These are phyloP conservation scores for Dunckerocampus dactyliophorus DNA, from an alignment of 2,113 vertebrate species.

Conservation along the genomic window DNA sequence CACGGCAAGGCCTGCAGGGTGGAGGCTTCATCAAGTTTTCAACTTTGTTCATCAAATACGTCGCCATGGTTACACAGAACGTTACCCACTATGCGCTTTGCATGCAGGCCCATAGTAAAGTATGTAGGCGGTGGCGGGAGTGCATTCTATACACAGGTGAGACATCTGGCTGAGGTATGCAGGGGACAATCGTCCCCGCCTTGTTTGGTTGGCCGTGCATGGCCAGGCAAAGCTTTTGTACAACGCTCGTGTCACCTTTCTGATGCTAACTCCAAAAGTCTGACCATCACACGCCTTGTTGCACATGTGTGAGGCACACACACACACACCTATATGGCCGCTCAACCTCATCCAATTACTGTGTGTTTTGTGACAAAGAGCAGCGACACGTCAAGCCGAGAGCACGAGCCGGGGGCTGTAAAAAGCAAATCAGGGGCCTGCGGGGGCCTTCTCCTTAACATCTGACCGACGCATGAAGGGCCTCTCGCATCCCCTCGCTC, in stretches of 20 bases:
- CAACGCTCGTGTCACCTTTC: constrained; percentile 55
- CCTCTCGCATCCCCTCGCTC: constrained; percentile 14
- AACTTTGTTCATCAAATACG: too few relatives aligned
- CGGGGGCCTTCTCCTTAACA: constrained; percentile 58
- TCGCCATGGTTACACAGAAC: too few relatives aligned
- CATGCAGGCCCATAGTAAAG: too few relatives aligned
- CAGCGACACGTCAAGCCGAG: constrained; percentile 69
- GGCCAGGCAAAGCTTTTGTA: constrained; percentile 57
- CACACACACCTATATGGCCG: constrained; percentile 54
- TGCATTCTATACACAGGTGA: not conserved
- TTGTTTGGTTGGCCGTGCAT: constrained; percentile 49
- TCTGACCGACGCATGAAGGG: constrained; percentile 67
- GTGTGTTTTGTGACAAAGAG: constrained; percentile 75
- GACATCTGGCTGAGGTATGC: not conserved
- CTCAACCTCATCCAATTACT: constrained; percentile 72
- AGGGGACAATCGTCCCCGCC: not conserved
- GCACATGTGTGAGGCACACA: constrained; percentile 71
- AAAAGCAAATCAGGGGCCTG: constrained; percentile 59
- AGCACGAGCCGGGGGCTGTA: constrained; percentile 56
- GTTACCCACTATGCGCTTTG: too few relatives aligned
- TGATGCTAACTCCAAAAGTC: constrained; percentile 69
- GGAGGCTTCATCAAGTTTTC: too few relatives aligned
- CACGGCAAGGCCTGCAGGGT: too few relatives aligned
- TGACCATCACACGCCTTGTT: constrained; percentile 68
- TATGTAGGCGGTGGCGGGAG: too few relatives aligned